These are phyloP conservation scores for Nebria brevicollis DNA, from an alignment of 2,888 invertebrate species.

Conservation along the genomic window DNA sequence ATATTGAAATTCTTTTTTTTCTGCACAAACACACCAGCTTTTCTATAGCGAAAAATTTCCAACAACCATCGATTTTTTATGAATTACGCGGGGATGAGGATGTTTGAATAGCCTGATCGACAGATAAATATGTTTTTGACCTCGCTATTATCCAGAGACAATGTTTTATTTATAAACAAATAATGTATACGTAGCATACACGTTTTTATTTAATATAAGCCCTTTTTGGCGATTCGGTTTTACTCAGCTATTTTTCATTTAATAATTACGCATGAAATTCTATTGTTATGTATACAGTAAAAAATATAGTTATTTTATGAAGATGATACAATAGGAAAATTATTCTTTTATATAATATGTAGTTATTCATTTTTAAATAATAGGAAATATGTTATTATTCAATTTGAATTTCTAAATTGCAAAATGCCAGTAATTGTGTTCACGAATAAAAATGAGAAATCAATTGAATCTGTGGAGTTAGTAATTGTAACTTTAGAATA, in stretches of 20 bases:
- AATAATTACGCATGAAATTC: constrained; percentile 19
- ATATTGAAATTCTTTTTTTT: constrained; percentile 45
- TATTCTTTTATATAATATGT: neutral
- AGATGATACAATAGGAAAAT: neutral
- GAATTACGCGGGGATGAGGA: constrained; percentile 15
- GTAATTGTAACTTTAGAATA: neutral
- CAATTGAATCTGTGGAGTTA: neutral
- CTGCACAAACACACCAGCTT: constrained; percentile 9
- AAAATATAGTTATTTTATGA: neutral
- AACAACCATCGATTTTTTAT: constrained; percentile 17
- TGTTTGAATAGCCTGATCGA: constrained; percentile 32
- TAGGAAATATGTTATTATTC: too few species aligned
- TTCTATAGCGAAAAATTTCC: constrained; percentile 42
- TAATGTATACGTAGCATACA: neutral
- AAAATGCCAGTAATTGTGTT: too few species aligned
- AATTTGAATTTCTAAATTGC: too few species aligned
- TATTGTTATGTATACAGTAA: neutral
- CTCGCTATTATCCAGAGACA: constrained; percentile 37
- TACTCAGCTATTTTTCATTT: neutral
- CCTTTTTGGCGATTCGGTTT: neutral
- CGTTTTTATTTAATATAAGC: neutral
- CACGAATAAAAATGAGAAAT: neutral
- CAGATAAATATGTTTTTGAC: constrained; percentile 39
- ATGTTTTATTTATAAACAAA: constrained; percentile 14
- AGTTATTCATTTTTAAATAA: too few species aligned